Percentiles rank a stretch among this genome's conserved stretches.
Evolutionary conservation across 1,140 invertebrate genomes (phyloP).

Genomic region (Patella vulgata): DNA sequence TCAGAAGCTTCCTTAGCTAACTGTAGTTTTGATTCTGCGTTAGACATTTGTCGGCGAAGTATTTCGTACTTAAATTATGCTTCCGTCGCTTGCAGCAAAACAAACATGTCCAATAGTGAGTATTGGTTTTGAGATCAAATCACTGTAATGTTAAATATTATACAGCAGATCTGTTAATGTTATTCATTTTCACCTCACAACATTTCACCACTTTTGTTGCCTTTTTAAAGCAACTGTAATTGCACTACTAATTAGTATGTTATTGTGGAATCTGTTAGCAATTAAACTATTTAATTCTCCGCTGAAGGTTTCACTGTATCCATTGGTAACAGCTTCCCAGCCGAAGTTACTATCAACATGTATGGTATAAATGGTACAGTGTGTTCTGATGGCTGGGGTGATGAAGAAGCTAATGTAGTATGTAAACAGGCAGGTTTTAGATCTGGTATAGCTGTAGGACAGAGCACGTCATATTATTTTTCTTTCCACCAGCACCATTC

Average conservation of each 20-base stretch:
- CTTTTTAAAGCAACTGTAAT: no score
- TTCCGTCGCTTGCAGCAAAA: constrained; percentile 11
- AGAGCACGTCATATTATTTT: constrained; percentile 29
- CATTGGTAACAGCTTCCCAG: constrained; percentile 15
- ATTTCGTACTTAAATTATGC: constrained; percentile 14
- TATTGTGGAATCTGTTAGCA: no score
- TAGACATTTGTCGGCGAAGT: neutral
- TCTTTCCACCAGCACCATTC: no score
- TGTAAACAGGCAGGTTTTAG: constrained; percentile 38
- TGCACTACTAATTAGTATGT: no score
- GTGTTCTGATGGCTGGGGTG: constrained; percentile 52
- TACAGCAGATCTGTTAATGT: no score
- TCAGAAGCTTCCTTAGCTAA: constrained; percentile 75
- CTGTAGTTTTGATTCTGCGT: constrained; percentile 66
- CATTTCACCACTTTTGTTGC: no score
- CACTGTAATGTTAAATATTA: no score
- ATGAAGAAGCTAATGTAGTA: constrained; percentile 51
- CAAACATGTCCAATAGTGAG: no score
- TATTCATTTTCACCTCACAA: no score
- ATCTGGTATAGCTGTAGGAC: constrained; percentile 38
- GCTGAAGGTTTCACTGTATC: constrained; percentile 36
- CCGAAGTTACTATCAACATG: constrained; percentile 43
- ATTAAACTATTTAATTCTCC: no score
- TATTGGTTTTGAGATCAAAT: no score
- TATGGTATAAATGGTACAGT: constrained; percentile 48